phyloP scores from a whole-genome alignment of 2,888 invertebrate genomes.

The Chironomus tentans region DNA sequence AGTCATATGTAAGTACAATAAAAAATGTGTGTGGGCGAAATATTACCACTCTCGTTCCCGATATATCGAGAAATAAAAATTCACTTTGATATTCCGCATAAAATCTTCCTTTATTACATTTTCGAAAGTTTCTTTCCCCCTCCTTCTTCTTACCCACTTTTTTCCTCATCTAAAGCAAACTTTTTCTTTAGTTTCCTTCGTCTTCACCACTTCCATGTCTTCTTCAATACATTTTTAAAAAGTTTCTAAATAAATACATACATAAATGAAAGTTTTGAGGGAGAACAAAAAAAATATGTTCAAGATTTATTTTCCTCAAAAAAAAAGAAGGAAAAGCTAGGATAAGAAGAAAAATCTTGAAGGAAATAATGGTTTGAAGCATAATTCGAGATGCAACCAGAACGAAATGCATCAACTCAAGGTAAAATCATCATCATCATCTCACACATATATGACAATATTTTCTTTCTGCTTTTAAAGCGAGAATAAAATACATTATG shows the following conservation, averaged over 20 bases:
- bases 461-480: too few species aligned
- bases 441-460: too few species aligned
- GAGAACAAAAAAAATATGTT: too few species aligned
- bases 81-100: slow-evolving; percentile 14
- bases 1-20: neutral
- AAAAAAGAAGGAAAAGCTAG: too few species aligned
- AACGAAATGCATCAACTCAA: too few species aligned
- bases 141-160: neutral
- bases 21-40: neutral
- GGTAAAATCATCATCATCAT: too few species aligned
- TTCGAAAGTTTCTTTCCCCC: neutral
- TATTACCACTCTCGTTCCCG: neutral
- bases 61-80: neutral
- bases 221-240: neutral
- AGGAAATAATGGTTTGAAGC: too few species aligned
- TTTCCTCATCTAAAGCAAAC: neutral
- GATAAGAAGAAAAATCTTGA: too few species aligned
- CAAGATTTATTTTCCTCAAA: too few species aligned
- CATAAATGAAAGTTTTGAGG: too few species aligned
- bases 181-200: neutral
- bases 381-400: too few species aligned
- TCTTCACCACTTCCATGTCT: neutral
- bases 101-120: slow-evolving; percentile 22
- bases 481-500: too few species aligned
- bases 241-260: neutral